Conservation (phyloP, 2,797 vertebrate species). For the Rhinophrynus dorsalis region DNA sequence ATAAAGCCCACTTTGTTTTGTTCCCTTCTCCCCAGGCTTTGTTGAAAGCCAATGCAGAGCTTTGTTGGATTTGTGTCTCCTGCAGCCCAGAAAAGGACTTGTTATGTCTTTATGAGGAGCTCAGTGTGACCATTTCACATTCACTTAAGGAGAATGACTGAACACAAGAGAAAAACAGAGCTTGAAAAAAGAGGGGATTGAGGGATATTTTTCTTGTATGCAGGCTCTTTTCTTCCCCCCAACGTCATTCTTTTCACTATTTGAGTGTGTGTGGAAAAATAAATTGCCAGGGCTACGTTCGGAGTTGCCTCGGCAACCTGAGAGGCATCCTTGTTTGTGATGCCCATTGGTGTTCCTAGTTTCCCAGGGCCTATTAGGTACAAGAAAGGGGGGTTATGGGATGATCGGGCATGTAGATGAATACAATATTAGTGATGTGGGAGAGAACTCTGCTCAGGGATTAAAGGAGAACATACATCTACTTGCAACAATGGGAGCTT, state of each 20-base stretch:
- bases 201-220: slow-evolving; percentile 47
- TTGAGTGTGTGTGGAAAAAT: slow-evolving; percentile 38
- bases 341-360: slow-evolving; percentile 65
- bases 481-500: slow-evolving; percentile 55
- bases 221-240: slow-evolving; percentile 37
- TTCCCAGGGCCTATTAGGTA: slow-evolving; percentile 74
- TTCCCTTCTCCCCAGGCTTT: slow-evolving; percentile 38
- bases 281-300: slow-evolving; percentile 56
- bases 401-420: slow-evolving; percentile 32
- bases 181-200: slow-evolving; percentile 7
- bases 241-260: slow-evolving; percentile 67
- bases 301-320: slow-evolving; percentile 66
- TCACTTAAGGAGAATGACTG: slow-evolving; percentile 19
- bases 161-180: slow-evolving; percentile 11
- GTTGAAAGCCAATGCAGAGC: slow-evolving; percentile 11
- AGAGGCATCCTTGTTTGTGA: slow-evolving; percentile 52
- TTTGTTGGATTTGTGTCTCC: slow-evolving; percentile 35
- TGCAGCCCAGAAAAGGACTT: slow-evolving; percentile 8
- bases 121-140: slow-evolving; percentile 38
- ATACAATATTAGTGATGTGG: slow-evolving; percentile 44
- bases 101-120: slow-evolving; percentile 45
- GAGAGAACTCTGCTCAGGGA: slow-evolving; percentile 51
- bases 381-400: slow-evolving; percentile 45
- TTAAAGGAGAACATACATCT: slow-evolving; percentile 68
- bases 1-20: too few species aligned